Conservation (phyloP, 2,113 vertebrate species). For the Edolisoma coerulescens region DNA sequence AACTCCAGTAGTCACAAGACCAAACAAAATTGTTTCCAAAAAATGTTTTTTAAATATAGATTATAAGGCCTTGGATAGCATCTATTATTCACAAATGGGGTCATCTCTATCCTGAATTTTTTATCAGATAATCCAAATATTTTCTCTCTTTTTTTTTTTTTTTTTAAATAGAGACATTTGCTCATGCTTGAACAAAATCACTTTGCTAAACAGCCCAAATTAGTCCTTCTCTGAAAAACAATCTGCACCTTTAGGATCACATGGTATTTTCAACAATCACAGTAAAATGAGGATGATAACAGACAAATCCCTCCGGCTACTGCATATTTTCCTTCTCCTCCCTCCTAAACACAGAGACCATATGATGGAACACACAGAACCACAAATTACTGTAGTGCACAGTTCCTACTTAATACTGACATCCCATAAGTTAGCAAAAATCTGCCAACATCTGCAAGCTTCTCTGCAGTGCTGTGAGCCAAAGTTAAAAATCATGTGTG, state of each 20-base stretch:
- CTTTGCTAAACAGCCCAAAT: conserved; percentile 52
- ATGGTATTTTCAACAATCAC: conserved; percentile 54
- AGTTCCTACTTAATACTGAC: conserved; percentile 75
- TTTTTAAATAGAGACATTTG: not conserved
- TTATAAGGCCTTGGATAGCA: not conserved
- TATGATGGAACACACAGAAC: conserved; percentile 56
- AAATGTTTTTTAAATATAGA: not conserved
- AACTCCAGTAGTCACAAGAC: not conserved
- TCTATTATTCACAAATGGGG: conserved; percentile 1
- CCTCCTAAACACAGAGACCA: conserved; percentile 44
- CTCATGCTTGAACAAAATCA: not conserved
- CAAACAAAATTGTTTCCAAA: conserved; percentile 8
- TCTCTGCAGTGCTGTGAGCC: conserved; percentile 69
- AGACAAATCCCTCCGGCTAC: conserved; percentile 45
- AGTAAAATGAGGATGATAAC: conserved; percentile 34
- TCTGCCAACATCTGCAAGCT: conserved; percentile 76
- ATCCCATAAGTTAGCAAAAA: conserved; percentile 72
- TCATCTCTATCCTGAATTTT: not conserved
- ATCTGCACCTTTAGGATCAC: conserved; percentile 22
- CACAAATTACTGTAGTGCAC: conserved; percentile 66
- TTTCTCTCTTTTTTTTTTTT: not conserved
- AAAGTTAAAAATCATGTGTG: conserved; percentile 79
- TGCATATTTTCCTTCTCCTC: conserved; percentile 39
- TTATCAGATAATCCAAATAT: conserved; percentile 5
- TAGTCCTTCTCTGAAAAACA: conserved; percentile 48